Base-by-base conservation (phyloP, 2,888 invertebrate species). In the Acanthococcus lagerstroemiae region DNA sequence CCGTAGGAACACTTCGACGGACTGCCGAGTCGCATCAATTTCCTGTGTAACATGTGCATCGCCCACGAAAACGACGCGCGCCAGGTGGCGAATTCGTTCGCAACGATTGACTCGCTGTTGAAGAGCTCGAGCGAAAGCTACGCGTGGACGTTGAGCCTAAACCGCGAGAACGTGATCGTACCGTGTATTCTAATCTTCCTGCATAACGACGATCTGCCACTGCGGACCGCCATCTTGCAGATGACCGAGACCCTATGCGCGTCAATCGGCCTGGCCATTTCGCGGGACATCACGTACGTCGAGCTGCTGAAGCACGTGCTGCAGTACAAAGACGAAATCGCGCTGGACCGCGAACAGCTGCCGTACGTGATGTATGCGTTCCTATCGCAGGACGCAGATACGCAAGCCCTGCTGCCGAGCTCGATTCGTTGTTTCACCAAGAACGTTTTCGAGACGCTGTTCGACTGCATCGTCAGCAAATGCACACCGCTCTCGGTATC, bases 301-400 rank as follows among this genome's bases (percentile, higher is more conserved):
- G 71, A 72, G 15, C 70, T 84, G 6, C 70, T 82, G 22, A 74
- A 77, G 66, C 78, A 81, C 71, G 69, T 84, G 1, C 67, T 76
- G n/a, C 70, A 73, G 4, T 79, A 81, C 50, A 77, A 77, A 68
- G 77, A 81, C 65, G 88, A 88, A 73, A 77, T 89, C 46, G 70
- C 80, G 26, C 74, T 86, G 68, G 88, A 89, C 72, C 76, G 80
- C 44, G 82, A 86, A 69, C 88, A 88, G 73, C 75, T 86, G 19
- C 78, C 82, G 69, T 50, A 61, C 55, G 26, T 50, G 46, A 15
- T 55, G 37, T 48, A 69, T 70, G 24, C 63, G 80, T 4, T 77
- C 30, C 19, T 66, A 22, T 6, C 37, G 5, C 66, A 56, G 48
- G 57, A 66, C 24, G 27, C n/a, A 6, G 48, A 21, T n/a, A 22